phyloP scores from a whole-genome alignment of 1,140 invertebrate species.

The Drosophila kepulauana region DNA sequence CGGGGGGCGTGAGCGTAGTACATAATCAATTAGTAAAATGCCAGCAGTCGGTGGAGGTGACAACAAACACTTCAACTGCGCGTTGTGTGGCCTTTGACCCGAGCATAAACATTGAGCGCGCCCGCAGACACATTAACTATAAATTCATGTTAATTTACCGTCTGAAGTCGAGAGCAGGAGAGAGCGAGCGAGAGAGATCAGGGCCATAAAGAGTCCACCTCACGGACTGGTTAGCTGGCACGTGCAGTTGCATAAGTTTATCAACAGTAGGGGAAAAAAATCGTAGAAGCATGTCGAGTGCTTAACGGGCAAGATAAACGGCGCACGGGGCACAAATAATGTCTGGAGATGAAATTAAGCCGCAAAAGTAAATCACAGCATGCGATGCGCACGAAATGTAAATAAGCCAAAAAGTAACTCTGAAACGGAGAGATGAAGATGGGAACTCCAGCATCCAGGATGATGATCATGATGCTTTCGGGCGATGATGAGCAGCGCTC shows the following conservation, averaged over 20 bases:
- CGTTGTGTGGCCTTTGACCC: slow-evolving; percentile 2
- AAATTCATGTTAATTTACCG: slow-evolving; percentile 81
- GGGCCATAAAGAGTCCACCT: slow-evolving; percentile 71
- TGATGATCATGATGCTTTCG: slow-evolving; percentile 29
- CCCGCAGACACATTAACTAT: slow-evolving; percentile 78
- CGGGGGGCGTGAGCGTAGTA: slow-evolving; percentile 10
- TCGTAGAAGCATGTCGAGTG: slow-evolving; percentile 54
- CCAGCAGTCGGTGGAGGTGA: background rate
- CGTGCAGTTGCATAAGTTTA: slow-evolving; percentile 83
- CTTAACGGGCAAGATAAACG: slow-evolving; percentile 78
- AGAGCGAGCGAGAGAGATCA: background rate
- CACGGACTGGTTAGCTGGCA: slow-evolving; percentile 63
- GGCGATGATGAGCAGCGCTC: slow-evolving; percentile 68
- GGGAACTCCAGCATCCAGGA: background rate
- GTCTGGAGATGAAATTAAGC: slow-evolving; percentile 82
- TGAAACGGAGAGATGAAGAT: background rate
- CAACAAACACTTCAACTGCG: slow-evolving; percentile 7
- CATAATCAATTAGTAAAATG: slow-evolving; percentile 75
- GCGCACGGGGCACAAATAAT: slow-evolving; percentile 78
- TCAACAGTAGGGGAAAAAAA: slow-evolving; percentile 38
- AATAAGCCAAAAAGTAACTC: slow-evolving; percentile 58
- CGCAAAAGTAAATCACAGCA: slow-evolving; percentile 81
- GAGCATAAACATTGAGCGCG: slow-evolving; percentile 1
- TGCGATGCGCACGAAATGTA: slow-evolving; percentile 81
- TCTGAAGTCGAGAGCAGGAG: slow-evolving; percentile 10